phyloP scores from a whole-genome alignment of 2,113 vertebrate genomes.

The Toxostoma redivivum region DNA sequence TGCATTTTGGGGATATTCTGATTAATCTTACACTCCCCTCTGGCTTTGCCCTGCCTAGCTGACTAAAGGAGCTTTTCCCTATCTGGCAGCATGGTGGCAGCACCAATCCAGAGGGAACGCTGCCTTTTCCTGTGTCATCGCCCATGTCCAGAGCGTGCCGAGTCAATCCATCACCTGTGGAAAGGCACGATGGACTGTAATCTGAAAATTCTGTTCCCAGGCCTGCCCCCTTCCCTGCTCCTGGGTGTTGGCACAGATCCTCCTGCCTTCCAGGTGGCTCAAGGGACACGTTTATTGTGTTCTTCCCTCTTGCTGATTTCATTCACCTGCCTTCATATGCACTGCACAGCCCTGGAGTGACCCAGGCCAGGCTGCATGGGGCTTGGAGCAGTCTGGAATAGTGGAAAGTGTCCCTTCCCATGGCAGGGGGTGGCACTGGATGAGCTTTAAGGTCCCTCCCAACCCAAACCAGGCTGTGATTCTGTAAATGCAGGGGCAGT shows the following conservation, averaged over 20 bases:
- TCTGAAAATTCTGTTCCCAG: not conserved
- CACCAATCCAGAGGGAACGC: not conserved
- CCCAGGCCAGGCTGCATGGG: not conserved
- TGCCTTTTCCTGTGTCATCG: not conserved
- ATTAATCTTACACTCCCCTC: not conserved
- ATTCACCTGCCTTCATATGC: not conserved
- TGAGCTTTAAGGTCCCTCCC: not conserved
- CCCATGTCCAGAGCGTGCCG: accelerated
- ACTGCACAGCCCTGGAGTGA: not conserved
- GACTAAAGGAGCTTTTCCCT: not conserved
- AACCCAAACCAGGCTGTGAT: not conserved
- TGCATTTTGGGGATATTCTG: not conserved
- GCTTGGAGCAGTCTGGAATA: accelerated
- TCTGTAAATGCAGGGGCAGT: not conserved
- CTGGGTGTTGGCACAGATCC: not conserved
- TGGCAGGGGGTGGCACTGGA: not conserved
- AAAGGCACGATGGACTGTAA: not conserved
- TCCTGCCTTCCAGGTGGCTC: accelerated
- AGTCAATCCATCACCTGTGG: not conserved
- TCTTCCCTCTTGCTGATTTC: not conserved
- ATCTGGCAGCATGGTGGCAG: not conserved
- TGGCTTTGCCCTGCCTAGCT: not conserved
- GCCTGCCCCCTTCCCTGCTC: not conserved
- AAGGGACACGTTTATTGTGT: not conserved
- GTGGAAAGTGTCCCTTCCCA: not conserved